Evolutionary conservation across 2,113 vertebrate genomes (phyloP).

Genomic region (Caranx melampygus): DNA sequence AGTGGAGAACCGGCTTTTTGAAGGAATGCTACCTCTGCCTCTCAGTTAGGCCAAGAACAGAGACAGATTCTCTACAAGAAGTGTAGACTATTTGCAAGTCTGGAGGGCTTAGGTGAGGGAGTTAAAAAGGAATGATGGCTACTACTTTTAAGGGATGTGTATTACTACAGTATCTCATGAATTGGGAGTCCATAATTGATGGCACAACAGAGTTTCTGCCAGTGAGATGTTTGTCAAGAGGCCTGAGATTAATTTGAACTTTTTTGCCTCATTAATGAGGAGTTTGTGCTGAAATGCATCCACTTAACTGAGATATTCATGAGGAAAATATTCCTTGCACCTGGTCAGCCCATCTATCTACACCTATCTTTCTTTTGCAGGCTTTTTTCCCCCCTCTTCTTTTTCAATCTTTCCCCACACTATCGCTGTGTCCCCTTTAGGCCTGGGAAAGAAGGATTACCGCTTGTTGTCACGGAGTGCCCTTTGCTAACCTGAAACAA

Average conservation of each 20-base stretch:
- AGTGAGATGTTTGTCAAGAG: constrained; percentile 7
- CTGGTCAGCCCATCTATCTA: constrained; percentile 28
- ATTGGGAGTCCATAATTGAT: constrained; percentile 10
- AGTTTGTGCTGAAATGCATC: constrained; percentile 12
- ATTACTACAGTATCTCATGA: not conserved
- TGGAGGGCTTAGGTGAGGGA: constrained; percentile 4
- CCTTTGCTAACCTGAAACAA: constrained; percentile 69
- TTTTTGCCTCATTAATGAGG: constrained; percentile 33
- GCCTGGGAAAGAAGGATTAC: constrained; percentile 56
- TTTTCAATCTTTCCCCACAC: constrained; percentile 7
- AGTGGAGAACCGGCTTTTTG: constrained; percentile 64
- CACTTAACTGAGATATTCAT: constrained; percentile 3
- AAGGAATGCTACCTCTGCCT: constrained; percentile 64
- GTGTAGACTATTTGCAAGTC: constrained; percentile 48
- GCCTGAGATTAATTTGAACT: constrained; percentile 34
- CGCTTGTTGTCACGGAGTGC: constrained; percentile 58
- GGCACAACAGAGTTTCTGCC: not conserved
- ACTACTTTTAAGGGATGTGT: constrained; percentile 13
- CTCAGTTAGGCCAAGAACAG: constrained; percentile 34
- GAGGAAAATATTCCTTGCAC: constrained; percentile 8
- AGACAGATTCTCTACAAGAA: constrained; percentile 51
- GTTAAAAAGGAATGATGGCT: not conserved
- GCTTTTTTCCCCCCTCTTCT: constrained; percentile 2
- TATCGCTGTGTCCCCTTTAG: constrained; percentile 53
- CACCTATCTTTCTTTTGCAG: constrained; percentile 38